Evolutionary conservation across 2,113 vertebrate species (phyloP).

Genomic region (Puntigrus tetrazona): DNA sequence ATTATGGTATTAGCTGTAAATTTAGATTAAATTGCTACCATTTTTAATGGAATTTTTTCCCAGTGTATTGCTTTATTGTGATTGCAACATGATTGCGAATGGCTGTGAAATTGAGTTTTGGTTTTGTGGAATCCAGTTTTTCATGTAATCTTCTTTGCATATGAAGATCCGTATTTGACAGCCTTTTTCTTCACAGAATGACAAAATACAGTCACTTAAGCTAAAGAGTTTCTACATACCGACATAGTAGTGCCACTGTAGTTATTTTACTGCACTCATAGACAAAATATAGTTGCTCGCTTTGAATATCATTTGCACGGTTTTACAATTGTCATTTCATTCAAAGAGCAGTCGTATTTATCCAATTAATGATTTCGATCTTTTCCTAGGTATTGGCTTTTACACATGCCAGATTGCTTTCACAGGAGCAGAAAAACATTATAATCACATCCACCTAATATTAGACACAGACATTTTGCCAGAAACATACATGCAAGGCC

Average conservation of each 20-base stretch:
- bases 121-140: neutral
- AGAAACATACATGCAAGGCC: neutral
- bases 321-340: neutral
- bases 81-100: too few species aligned
- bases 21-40: too few species aligned
- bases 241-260: neutral
- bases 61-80: too few species aligned
- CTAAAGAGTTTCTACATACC: neutral
- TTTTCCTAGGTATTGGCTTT: neutral
- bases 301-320: neutral
- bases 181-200: neutral
- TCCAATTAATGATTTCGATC: neutral
- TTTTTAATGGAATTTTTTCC: too few species aligned
- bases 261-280: neutral
- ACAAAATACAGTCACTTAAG: neutral
- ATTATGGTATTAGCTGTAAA: too few species aligned
- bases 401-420: slow-evolving; percentile 1
- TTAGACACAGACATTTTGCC: neutral
- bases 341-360: neutral
- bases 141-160: neutral
- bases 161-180: neutral
- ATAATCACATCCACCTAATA: neutral
- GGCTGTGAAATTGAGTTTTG: neutral
- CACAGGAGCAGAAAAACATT: neutral
- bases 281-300: neutral